Evolutionary conservation across 1,140 invertebrate species (phyloP).

Genomic region (Halictus rubicundus): DNA sequence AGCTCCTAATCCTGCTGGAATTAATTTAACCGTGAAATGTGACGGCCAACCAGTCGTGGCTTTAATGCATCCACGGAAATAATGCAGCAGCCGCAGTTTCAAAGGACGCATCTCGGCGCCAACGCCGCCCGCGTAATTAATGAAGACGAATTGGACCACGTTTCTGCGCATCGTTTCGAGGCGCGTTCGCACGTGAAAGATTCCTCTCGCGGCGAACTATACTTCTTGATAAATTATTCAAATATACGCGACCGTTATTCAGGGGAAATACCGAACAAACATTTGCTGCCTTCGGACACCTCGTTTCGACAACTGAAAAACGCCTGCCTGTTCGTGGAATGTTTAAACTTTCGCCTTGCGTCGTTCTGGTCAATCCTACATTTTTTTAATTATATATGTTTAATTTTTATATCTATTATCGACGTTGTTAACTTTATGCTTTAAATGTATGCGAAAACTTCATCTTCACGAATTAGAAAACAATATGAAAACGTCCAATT

Average conservation of each 20-base stretch:
- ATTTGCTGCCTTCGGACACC: too few species aligned
- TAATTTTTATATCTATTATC: too few species aligned
- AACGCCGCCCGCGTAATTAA: conserved; percentile 29
- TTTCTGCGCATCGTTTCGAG: neutral
- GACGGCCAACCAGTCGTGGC: conserved; percentile 9
- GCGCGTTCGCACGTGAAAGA: conserved; percentile 6
- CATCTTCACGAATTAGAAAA: too few species aligned
- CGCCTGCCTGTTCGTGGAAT: too few species aligned
- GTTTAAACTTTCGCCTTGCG: too few species aligned
- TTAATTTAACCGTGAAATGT: conserved; percentile 33
- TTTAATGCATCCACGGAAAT: conserved; percentile 37
- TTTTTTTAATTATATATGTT: too few species aligned
- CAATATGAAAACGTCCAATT: too few species aligned
- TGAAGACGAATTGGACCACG: conserved; percentile 35
- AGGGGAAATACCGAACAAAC: neutral
- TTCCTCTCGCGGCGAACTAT: conserved; percentile 1
- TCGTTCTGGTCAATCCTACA: too few species aligned
- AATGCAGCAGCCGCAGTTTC: conserved; percentile 18
- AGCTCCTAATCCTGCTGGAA: conserved; percentile 13
- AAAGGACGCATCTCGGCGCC: neutral
- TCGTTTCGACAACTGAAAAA: too few species aligned
- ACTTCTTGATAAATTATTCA: conserved; percentile 25
- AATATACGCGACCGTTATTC: neutral
- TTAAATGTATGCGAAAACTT: too few species aligned
- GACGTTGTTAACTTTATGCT: too few species aligned